Percentiles rank a stretch among this genome's conserved stretches.
These are phyloP conservation scores for Rhamnusium bicolor DNA, from an alignment of 2,888 invertebrate species.

Conservation along the genomic window DNA sequence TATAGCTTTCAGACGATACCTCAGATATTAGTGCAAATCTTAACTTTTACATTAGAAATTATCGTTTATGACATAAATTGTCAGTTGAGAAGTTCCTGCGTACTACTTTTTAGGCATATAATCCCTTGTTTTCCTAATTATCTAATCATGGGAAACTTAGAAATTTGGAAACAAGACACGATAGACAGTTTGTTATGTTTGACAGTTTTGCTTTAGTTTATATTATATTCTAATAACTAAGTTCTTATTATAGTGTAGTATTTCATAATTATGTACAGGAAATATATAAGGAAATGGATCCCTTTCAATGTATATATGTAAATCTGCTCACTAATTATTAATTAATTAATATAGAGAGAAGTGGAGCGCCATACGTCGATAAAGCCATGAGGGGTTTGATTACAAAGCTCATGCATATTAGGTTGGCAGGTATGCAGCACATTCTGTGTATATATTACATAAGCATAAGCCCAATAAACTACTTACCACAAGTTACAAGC, in stretches of 20 bases:
- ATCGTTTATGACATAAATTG: conserved; percentile 3
- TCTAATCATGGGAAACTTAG: conserved; percentile 17
- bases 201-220: conserved; percentile 14
- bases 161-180: conserved; percentile 9
- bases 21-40: too few species aligned
- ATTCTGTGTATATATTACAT: background rate
- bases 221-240: background rate
- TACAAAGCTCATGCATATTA: background rate
- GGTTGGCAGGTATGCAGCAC: background rate
- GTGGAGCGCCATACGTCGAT: background rate
- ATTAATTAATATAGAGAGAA: background rate
- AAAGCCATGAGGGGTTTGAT: background rate
- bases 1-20: too few species aligned
- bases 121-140: conserved; percentile 13
- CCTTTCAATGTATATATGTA: background rate
- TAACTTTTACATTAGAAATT: background rate
- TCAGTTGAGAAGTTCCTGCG: conserved; percentile 22
- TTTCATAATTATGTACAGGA: background rate
- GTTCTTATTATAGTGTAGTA: background rate
- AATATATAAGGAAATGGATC: background rate
- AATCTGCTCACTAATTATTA: background rate
- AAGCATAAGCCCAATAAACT: background rate
- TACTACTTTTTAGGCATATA: conserved; percentile 7
- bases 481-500: conserved; percentile 2
- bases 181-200: conserved; percentile 11